These are phyloP conservation scores for Champsocephalus esox DNA, from an alignment of 2,797 vertebrate genomes.

Conservation along the genomic window DNA sequence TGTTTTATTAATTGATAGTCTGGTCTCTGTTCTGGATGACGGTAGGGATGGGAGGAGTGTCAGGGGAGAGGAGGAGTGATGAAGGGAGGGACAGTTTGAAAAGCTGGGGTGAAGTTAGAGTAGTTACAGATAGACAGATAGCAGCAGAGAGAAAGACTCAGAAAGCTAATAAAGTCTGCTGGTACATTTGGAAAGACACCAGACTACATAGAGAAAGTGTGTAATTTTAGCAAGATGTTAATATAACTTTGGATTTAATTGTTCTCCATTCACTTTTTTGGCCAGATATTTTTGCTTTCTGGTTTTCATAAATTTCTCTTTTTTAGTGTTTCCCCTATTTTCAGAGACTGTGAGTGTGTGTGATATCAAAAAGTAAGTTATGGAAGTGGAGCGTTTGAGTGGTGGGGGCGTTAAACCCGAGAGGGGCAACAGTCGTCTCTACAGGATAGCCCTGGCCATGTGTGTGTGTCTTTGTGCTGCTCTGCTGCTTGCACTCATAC, in stretches of 20 bases:
- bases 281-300: neutral
- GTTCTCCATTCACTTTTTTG: neutral
- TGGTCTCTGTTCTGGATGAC: conserved; percentile 39
- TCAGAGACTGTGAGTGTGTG: conserved; percentile 6
- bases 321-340: neutral
- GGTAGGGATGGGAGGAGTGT: conserved; percentile 41
- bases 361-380: conserved; percentile 40
- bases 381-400: conserved; percentile 82
- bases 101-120: conserved; percentile 63
- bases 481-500: conserved; percentile 80
- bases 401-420: conserved; percentile 72
- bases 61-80: conserved; percentile 42
- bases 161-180: conserved; percentile 5
- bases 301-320: neutral
- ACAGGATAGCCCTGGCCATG: conserved; percentile 86
- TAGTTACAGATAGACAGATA: conserved; percentile 45
- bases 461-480: conserved; percentile 82
- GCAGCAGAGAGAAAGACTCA: conserved; percentile 28
- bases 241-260: neutral
- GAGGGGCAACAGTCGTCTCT: conserved; percentile 74
- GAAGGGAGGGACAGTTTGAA: conserved; percentile 63
- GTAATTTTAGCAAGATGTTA: neutral
- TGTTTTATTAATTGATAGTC: conserved; percentile 45
- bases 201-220: neutral
- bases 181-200: neutral